Percentiles rank a stretch among this genome's conserved stretches.
These are phyloP conservation scores for Spizella passerina DNA, from an alignment of 2,797 vertebrate species.

Conservation along the genomic window DNA sequence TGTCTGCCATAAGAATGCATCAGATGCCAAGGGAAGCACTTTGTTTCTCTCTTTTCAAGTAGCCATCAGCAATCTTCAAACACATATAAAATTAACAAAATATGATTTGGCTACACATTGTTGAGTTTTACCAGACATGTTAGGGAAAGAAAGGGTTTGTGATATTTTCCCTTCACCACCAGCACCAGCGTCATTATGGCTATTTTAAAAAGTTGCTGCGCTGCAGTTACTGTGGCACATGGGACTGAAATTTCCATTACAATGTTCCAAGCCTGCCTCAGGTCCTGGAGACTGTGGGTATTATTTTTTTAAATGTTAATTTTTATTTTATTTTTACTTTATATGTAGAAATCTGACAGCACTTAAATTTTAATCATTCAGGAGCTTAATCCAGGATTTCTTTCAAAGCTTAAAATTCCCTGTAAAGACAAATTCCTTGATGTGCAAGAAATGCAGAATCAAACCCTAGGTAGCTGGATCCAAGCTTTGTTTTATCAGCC, in stretches of 20 bases:
- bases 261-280: constrained; percentile 30
- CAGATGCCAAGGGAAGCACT: neutral
- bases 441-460: constrained; percentile 46
- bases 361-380: constrained; percentile 63
- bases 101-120: neutral
- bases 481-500: constrained; percentile 53
- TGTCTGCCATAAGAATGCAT: neutral
- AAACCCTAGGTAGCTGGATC: constrained; percentile 48
- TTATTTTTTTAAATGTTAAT: constrained; percentile 70
- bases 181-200: constrained; percentile 7
- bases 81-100: neutral
- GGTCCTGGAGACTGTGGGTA: constrained; percentile 46
- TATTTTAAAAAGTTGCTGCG: constrained; percentile 33
- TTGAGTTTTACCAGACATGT: neutral
- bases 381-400: constrained; percentile 36
- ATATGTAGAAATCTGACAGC: constrained; percentile 56
- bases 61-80: neutral
- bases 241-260: constrained; percentile 71
- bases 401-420: constrained; percentile 57
- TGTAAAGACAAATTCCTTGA: constrained; percentile 52
- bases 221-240: constrained; percentile 38
- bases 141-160: neutral
- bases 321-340: constrained; percentile 66
- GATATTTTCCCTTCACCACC: neutral
- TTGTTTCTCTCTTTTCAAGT: neutral